Conservation (phyloP, 1,140 invertebrate species). For the Phthorimaea operculella region DNA sequence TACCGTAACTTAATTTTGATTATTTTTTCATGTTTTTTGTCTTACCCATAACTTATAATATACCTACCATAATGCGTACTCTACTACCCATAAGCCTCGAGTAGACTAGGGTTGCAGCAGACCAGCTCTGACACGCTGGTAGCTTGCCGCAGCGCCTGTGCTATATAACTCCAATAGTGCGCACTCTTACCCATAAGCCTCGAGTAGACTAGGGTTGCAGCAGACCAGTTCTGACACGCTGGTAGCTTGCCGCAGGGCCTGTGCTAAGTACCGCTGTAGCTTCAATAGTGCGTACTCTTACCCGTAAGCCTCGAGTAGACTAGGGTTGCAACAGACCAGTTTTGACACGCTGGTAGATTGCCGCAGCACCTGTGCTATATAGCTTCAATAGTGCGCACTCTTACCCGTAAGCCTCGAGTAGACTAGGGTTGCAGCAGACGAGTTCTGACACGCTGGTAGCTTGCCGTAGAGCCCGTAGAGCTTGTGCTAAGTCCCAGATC, state of each 20-base stretch:
- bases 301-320: constrained; percentile 52
- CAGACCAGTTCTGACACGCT: constrained; percentile 48
- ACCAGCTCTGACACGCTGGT: constrained; percentile 36
- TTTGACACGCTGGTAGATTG: constrained; percentile 30
- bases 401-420: constrained; percentile 55
- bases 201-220: constrained; percentile 48
- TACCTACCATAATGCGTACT: too few relatives aligned
- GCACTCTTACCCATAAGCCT: constrained; percentile 45
- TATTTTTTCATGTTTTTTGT: too few relatives aligned
- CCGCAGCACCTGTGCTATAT: too few relatives aligned
- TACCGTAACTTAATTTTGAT: too few relatives aligned
- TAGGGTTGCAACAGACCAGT: constrained; percentile 43
- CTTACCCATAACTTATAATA: too few relatives aligned
- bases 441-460: too few relatives aligned
- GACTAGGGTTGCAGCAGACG: constrained; percentile 46
- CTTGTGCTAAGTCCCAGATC: too few relatives aligned
- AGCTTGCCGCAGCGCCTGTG: too few relatives aligned
- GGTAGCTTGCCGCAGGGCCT: constrained; percentile 50
- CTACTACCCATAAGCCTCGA: constrained; percentile 56
- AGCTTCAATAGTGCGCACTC: neutral
- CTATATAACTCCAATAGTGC: neutral
- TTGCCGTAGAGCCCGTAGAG: constrained; percentile 46
- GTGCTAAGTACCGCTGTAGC: constrained; percentile 33
- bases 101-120: constrained; percentile 42
- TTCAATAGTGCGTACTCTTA: too few relatives aligned